Conservation (phyloP, 1,140 invertebrate genomes). For the Anoplophora glabripennis region DNA sequence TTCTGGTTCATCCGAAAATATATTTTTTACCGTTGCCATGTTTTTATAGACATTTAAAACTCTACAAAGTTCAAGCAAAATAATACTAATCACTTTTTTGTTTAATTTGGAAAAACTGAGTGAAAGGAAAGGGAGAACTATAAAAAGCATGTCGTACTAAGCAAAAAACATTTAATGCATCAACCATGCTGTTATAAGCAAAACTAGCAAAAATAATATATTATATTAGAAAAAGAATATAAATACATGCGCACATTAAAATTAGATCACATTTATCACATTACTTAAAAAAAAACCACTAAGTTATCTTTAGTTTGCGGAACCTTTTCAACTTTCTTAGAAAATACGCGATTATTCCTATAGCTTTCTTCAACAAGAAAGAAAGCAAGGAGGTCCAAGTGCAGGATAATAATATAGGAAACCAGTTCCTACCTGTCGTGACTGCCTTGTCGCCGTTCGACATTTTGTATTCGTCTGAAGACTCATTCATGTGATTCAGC, state of each 20-base stretch:
- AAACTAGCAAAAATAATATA: slow-evolving; percentile 26
- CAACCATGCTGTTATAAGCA: slow-evolving; percentile 39
- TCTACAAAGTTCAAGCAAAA: neutral
- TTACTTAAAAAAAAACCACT: slow-evolving; percentile 17
- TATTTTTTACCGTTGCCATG: neutral
- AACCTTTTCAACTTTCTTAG: slow-evolving; percentile 29
- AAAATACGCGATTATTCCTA: slow-evolving; percentile 33
- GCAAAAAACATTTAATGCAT: slow-evolving; percentile 38
- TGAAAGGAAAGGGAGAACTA: slow-evolving; percentile 11
- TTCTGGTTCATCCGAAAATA: no score
- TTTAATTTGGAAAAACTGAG: neutral
- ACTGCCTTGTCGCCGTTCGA: slow-evolving; percentile 32
- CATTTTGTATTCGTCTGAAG: slow-evolving; percentile 37
- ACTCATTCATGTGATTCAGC: slow-evolving; percentile 45
- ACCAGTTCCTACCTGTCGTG: slow-evolving; percentile 40
- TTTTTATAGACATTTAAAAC: neutral
- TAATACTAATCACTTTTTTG: neutral
- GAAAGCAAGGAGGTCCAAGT: slow-evolving; percentile 38
- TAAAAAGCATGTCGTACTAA: slow-evolving; percentile 30
- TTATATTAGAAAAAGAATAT: slow-evolving; percentile 17
- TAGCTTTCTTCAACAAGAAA: slow-evolving; percentile 36
- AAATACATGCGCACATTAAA: slow-evolving; percentile 24
- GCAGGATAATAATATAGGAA: slow-evolving; percentile 36
- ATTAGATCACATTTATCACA: slow-evolving; percentile 1
- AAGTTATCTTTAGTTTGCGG: slow-evolving; percentile 27